These are phyloP conservation scores for Troides helena DNA, from an alignment of 2,888 invertebrate species.

Conservation along the genomic window DNA sequence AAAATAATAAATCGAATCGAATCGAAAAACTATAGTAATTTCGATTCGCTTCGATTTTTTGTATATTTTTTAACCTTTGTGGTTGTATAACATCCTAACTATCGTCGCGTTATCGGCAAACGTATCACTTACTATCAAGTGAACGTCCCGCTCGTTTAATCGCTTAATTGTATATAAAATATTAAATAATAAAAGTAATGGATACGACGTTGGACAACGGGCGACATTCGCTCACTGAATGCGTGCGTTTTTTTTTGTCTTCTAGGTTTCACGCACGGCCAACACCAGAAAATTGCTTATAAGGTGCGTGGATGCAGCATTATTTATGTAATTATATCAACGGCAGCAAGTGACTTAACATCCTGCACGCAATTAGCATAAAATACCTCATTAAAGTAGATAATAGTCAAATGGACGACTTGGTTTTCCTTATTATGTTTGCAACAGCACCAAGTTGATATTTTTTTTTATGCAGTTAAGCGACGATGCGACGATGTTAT, in stretches of 20 bases:
- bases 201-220: neutral
- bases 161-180: too few relatives aligned
- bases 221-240: neutral
- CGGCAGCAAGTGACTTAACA: slow-evolving; percentile 54
- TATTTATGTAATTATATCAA: slow-evolving; percentile 68
- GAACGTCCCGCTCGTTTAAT: too few relatives aligned
- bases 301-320: slow-evolving; percentile 50
- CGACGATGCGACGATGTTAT: too few relatives aligned
- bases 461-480: too few relatives aligned
- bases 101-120: too few relatives aligned
- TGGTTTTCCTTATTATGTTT: slow-evolving; percentile 62
- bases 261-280: slow-evolving; percentile 57
- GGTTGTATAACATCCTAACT: too few relatives aligned
- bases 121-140: too few relatives aligned
- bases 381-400: slow-evolving; percentile 71
- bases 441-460: slow-evolving; percentile 30
- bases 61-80: too few relatives aligned
- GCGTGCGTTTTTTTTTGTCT: slow-evolving; percentile 23
- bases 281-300: slow-evolving; percentile 68
- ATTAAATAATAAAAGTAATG: too few relatives aligned
- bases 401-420: slow-evolving; percentile 53
- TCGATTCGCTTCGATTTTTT: too few relatives aligned
- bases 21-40: too few relatives aligned
- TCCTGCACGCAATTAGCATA: slow-evolving; percentile 73
- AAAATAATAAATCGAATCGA: too few relatives aligned